Evolutionary conservation across 2,797 vertebrate genomes (phyloP), one percentile per base, ranked within the genome.

Genomic region (Oreochromis mossambicus): DNA sequence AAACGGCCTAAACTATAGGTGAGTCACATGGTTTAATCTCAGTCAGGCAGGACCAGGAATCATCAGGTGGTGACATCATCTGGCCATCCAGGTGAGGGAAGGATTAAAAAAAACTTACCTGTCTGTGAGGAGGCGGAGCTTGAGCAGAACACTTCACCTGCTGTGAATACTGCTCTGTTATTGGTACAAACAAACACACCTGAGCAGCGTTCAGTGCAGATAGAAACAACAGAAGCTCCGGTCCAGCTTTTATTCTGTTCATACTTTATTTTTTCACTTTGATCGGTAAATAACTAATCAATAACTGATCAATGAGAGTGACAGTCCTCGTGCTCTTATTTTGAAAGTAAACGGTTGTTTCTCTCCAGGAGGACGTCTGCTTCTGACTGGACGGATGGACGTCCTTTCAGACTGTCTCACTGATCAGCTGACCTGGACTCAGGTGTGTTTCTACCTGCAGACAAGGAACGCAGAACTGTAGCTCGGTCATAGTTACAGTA

Each of bases 371-470:
- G 78, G 56, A 43, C 19, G 9, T 36, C 50, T 43, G 56, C 48
- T 63, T 51, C 73, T 80, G 48, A 24, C 24, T 54, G 68, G 78
- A 86, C 32, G 70, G 79, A 86, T 84, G 82, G 80, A 82, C 3
- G 12, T 79, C 70, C 73, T 66, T 17, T 73, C 36, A 11, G 70
- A 76, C 36, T 21, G 55, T 78, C 52, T 56, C 6, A 50, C 63
- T 63, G 76, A 75, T 79, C 88, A 54, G 82, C 55, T 86, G 78
- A 90, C 77, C 87, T 85, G 82, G 29, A 81, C 6, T 84, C 75
- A 84, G 88, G 89, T 91, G 38, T 5, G 26, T 38, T 52, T 70
- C 34, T 32, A 48, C 52, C 17, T 50, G 29, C 1, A 29, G 68
- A 48, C 3, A 14, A 70, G 21, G 41, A 29, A 46, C 21, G 8